Percentiles rank a stretch among this genome's conserved stretches.
phyloP scores from a whole-genome alignment of 2,113 vertebrate genomes.

The Sclerurus mexicanus region DNA sequence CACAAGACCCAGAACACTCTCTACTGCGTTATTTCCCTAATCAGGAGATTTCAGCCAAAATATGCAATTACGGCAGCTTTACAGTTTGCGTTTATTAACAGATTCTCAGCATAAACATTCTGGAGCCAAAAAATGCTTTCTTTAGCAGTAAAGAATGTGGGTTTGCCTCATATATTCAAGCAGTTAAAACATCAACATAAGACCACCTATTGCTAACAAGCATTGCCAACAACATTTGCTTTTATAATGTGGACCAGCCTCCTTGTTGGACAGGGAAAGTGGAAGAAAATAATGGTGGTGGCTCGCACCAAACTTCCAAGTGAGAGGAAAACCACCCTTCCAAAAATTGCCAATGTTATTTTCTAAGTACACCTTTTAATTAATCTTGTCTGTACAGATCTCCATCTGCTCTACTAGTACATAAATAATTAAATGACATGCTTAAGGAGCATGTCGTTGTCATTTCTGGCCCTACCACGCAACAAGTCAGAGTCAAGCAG shows the following conservation, averaged over 20 bases:
- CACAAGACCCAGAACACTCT: background rate
- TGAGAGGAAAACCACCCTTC: background rate
- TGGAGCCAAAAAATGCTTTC: background rate
- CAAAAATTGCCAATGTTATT: background rate
- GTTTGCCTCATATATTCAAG: background rate
- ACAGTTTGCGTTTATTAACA: background rate
- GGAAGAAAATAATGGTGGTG: background rate
- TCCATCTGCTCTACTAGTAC: background rate
- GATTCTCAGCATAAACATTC: background rate
- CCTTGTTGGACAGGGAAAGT: accelerated
- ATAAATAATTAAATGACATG: constrained; percentile 8
- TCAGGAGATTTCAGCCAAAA: background rate
- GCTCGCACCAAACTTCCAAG: background rate
- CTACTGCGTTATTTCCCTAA: background rate
- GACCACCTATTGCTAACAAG: background rate
- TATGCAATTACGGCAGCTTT: background rate
- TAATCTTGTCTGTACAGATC: background rate
- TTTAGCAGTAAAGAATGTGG: background rate
- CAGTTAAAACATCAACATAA: background rate
- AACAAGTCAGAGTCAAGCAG: background rate
- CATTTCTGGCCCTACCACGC: background rate
- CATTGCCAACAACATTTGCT: background rate
- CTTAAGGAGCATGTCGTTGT: background rate
- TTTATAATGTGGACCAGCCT: background rate
- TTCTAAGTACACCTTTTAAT: background rate